Evolutionary conservation across 2,113 vertebrate genomes (phyloP).

Genomic region (Bufo bufo): DNA sequence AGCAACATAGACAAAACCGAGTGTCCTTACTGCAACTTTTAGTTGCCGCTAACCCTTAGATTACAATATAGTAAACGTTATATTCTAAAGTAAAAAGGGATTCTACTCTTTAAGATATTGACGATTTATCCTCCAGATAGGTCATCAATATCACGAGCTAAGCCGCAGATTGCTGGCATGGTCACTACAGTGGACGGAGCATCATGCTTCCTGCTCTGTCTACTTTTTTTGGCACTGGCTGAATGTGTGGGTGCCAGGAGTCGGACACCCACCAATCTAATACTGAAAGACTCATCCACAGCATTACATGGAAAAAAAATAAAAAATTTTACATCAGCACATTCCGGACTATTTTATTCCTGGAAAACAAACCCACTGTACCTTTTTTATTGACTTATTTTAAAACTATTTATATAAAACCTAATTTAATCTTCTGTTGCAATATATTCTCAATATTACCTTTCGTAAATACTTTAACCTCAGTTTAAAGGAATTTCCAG

Average conservation of each 20-base stretch:
- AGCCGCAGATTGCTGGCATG: too few species aligned
- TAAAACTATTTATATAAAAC: constrained; percentile 8
- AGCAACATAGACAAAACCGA: too few species aligned
- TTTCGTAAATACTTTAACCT: constrained; percentile 15
- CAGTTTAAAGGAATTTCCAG: constrained; percentile 14
- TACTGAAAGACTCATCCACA: background rate
- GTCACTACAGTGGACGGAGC: too few species aligned
- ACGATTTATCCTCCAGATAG: too few species aligned
- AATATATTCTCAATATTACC: constrained; percentile 6
- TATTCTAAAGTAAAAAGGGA: background rate
- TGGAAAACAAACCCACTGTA: background rate
- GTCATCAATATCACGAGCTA: too few species aligned
- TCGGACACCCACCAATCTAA: too few species aligned
- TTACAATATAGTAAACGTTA: background rate
- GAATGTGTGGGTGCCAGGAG: too few species aligned
- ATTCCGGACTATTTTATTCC: background rate
- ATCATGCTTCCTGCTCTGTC: too few species aligned
- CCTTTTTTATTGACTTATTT: background rate
- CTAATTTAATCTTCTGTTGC: constrained; percentile 30
- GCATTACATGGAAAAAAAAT: background rate
- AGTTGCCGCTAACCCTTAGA: background rate
- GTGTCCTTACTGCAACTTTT: too few species aligned
- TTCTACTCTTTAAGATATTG: too few species aligned
- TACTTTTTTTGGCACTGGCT: too few species aligned
- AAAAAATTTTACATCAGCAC: background rate